Evolutionary conservation across 92 coral and sea anemone species (phyloP), one percentile per base, ranked within the genome.

Genomic region (Parazoanthus swiftii): DNA sequence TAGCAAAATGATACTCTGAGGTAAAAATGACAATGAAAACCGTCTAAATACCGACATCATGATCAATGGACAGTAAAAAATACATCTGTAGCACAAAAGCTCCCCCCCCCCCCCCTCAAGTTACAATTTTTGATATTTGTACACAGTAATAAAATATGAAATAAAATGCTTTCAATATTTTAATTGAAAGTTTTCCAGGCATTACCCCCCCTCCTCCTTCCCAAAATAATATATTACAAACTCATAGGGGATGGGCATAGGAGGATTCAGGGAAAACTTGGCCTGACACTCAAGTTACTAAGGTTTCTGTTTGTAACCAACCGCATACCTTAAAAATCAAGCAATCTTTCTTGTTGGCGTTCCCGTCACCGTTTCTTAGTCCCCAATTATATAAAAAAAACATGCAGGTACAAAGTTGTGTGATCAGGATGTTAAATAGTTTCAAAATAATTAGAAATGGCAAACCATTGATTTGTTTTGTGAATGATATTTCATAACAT

Each of bases 1-100:
- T 79, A 68, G 70, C 82, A 79, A 79, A 79, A 79, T 79, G 67
- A 70, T 25, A 79, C 82, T 48, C 67, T 79, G 38, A 51, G 82
- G 42, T 79, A 46, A 79, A 79, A 79, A 79, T 42, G 82, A 79
- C 51, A 51, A 79, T 68, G 82, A 79, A 51, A 39, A 79, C 82
- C 70, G 82, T 25, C 82, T 21, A 79, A 67, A 23, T 68, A 33
- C 36, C 74, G 25, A 35, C 15, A 16, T 68, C 74, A 35, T 68
- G 36, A 68, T 68, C 74, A 1, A 68, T 21, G 74, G 33, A 68
- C 74, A 68, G 74, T 68, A 68, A 68, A 66, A 50, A 50, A 68
- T 23, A 68, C 74, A 68, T 68, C 2, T 68, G 74, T 68, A 68
- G 73, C 74, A 68, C 25, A 68, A 68, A 68, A 68, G 23, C 11